Conservation (phyloP, 2,113 vertebrate genomes). For the Macroglossus sobrinus region DNA sequence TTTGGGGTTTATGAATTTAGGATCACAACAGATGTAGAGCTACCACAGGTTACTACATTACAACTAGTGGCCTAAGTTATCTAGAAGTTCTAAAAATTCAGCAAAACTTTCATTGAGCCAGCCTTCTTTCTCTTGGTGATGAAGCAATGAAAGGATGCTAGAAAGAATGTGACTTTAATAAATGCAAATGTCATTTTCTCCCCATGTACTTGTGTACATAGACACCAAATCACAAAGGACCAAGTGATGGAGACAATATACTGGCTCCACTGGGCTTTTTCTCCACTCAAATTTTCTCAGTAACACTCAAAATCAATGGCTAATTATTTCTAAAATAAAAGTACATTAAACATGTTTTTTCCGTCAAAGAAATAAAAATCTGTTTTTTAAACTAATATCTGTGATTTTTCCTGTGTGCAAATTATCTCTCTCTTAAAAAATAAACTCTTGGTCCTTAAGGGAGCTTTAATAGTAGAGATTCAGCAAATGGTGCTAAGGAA, state of each 20-base stretch:
- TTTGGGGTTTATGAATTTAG: neutral
- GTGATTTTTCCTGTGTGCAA: neutral
- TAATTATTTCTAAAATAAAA: neutral
- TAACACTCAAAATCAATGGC: neutral
- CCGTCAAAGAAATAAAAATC: neutral
- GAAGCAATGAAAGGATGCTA: neutral
- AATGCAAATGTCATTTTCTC: neutral
- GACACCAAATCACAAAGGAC: neutral
- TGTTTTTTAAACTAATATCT: neutral
- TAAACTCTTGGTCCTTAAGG: neutral
- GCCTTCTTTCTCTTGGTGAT: neutral
- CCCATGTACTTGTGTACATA: fast-evolving
- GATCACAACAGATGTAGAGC: neutral
- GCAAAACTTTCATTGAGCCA: neutral
- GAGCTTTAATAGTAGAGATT: neutral
- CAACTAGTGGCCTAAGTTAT: neutral
- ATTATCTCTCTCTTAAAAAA: neutral
- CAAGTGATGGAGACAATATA: fast-evolving
- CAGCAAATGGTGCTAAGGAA: neutral
- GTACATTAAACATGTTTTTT: neutral
- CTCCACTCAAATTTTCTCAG: neutral
- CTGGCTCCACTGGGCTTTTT: neutral
- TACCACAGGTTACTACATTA: neutral
- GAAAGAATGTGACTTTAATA: neutral
- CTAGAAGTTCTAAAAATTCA: neutral